phyloP scores from a whole-genome alignment of 2,113 vertebrate genomes.

The Mystacornis crossleyi region DNA sequence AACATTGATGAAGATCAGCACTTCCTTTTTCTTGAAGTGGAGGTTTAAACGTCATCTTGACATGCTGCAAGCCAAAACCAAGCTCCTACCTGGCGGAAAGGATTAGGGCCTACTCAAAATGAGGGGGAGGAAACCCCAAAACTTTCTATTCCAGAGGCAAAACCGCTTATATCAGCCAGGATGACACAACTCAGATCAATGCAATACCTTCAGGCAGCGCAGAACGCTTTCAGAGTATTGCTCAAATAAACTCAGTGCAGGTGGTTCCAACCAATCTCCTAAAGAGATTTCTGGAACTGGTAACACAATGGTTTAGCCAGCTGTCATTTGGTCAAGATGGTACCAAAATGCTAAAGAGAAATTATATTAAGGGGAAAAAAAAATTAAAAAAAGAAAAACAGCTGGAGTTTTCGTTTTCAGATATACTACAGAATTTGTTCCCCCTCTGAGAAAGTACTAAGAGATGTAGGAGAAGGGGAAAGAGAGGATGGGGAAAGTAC shows the following conservation, averaged over 20 bases:
- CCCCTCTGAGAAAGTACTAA: not conserved
- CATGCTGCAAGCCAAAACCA: not conserved
- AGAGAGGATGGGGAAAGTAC: not conserved
- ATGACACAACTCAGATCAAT: not conserved
- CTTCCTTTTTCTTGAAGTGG: not conserved
- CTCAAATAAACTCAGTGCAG: not conserved
- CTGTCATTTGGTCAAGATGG: not conserved
- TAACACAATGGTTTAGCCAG: not conserved
- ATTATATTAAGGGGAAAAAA: not conserved
- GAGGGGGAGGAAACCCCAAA: not conserved
- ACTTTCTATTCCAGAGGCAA: not conserved
- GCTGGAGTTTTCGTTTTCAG: not conserved
- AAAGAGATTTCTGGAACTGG: not conserved
- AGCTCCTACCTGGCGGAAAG: not conserved
- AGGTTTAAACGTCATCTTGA: not conserved
- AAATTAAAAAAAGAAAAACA: accelerated
- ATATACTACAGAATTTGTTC: not conserved
- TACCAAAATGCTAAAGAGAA: not conserved
- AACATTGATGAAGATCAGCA: not conserved
- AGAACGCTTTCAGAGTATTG: not conserved
- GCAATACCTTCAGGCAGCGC: not conserved
- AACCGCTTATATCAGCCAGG: not conserved
- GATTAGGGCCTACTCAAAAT: not conserved
- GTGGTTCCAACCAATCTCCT: not conserved
- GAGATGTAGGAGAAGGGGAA: not conserved